Base-by-base conservation (phyloP, 2,113 vertebrate species). In the Macrotus californicus region DNA sequence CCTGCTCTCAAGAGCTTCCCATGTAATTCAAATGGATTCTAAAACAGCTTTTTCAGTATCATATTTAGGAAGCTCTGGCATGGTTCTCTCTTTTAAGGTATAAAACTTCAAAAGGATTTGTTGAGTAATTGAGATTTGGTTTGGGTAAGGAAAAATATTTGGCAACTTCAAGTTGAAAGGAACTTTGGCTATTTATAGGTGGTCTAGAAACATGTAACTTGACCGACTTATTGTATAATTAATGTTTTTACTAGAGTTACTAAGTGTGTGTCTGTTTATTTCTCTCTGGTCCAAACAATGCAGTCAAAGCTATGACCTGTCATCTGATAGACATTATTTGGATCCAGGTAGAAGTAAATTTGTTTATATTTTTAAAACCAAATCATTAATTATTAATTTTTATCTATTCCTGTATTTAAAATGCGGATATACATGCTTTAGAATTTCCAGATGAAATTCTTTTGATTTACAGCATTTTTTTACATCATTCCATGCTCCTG, bases 191-290 rank as follows among this genome's bases (percentile, higher is more conserved):
- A 79, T 96, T 98, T 14, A 1, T 92, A 80, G 3, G 1, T 84
- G 59, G 95, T 96, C 92, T 52, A 31, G 96, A 97, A 96, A 96
- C 34, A 77, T 97, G 96, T 96, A 96, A 85, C 54, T 94, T 54
- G 81, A 96, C 84, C 69, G 91, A 43, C 22, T 39, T 94, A 89
- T 87, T 98, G 70, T 95, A 13, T 96, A 89, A 89, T 97, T 97
- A 86, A 90, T 97, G 93, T 88, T 96, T 97, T 97, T 95, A 87
- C 81, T 97, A 61, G 88, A 92, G 93, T 97, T 98, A 96, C 91
- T 70, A n/a, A 85, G 75, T 94, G 54, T 4, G 6, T 61, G 24
- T 66, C 43, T 93, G 80, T 95, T 96, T 93, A 96, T 95, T 83
- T 82, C 93, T 94, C 26, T 79, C 1, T 88, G 79, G 89, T 73